Evolutionary conservation across 2,797 vertebrate genomes (phyloP), one percentile per base, ranked within the genome.

Genomic region (Neopelma chrysocephalum): DNA sequence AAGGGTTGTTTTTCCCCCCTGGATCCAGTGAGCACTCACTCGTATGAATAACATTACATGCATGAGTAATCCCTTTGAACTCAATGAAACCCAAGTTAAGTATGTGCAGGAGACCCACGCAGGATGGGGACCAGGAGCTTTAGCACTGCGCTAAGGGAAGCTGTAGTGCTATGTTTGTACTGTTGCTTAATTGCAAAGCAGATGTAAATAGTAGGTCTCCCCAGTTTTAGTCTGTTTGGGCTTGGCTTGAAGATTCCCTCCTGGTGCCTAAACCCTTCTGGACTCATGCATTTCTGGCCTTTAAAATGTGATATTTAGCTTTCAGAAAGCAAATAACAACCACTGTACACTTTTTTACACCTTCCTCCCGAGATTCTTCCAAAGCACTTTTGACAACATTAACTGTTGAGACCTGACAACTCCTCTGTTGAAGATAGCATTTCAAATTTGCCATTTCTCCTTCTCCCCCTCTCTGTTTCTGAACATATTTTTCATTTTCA

Each of bases 261-360:
- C 62, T 76, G 77, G 29, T 90, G 31, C 34, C 70, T 79, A 87
- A 93, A 75, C 51, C 91, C 90, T 86, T 89, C 62, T 42, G 60
- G 89, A 48, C 26, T 79, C 2, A 0, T 38, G 51, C 43, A 86
- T 91, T 93, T 89, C 82, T 95, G 87, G 95, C 87, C 85, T 96
- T 96, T 94, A 86, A 86, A 91, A 79, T 70, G 76, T 96, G 95
- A 88, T 96, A 96, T 93, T 91, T 96, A 90, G 51, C 70, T 96
- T 94, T 94, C 95, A 84, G 87, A 96, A 94, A 86, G 91, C 93
- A 97, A 96, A 96, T 95, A 95, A 93, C 94, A 93, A 90, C 54
- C 69, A 51, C 8, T 47, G 47, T 81, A 62, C 47, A 19, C 43
- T 58, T 94, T 93, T 90, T 78, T 76, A 61, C 62, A 79, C 82